These are phyloP conservation scores for Turritopsis rubra DNA, from an alignment of 30 jellyfish, hydroid and myxozoan species.

Conservation along the genomic window DNA sequence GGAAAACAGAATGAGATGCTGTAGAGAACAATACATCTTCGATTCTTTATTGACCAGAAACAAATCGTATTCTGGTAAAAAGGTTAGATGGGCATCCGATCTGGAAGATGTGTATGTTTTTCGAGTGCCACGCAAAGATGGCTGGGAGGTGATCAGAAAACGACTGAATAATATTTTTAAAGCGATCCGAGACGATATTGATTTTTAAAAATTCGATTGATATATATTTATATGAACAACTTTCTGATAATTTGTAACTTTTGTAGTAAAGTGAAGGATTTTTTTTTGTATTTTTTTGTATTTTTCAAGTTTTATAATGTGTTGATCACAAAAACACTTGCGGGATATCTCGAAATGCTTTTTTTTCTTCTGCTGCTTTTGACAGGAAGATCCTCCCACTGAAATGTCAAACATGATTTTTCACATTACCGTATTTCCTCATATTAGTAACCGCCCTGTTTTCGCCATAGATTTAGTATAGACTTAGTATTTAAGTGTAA, in stretches of 20 bases:
- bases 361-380: not conserved
- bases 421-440: no score
- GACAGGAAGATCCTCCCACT: no score
- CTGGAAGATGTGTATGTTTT: not conserved
- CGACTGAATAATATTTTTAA: no score
- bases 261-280: not conserved
- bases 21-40: not conserved
- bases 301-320: not conserved
- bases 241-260: not conserved
- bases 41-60: not conserved
- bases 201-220: no score
- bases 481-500: no score
- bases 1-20: not conserved
- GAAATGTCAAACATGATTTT: no score
- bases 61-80: not conserved
- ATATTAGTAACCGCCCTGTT: no score
- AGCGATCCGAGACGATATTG: not conserved
- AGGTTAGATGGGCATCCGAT: not conserved
- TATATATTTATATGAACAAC: not conserved
- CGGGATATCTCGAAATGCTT: not conserved
- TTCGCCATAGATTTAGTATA: no score
- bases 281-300: not conserved
- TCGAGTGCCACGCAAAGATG: not conserved
- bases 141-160: not conserved
- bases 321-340: not conserved